Evolutionary conservation across 2,797 vertebrate genomes (phyloP), one percentile per base, ranked within the genome.

Genomic region (Staurois parvus): DNA sequence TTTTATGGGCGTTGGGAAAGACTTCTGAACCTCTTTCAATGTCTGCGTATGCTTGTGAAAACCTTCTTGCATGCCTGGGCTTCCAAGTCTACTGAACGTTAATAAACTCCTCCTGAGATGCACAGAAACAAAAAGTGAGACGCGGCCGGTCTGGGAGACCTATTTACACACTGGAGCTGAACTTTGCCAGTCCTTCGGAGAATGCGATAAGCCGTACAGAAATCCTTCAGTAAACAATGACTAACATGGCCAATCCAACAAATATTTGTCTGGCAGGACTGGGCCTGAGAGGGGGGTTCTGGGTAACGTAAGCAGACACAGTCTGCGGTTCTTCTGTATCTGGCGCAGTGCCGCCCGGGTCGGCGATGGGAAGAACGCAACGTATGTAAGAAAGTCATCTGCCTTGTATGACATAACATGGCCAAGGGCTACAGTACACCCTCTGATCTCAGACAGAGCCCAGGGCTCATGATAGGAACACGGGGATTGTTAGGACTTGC

Each of bases 211-310:
- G 76, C 13, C 0, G 24, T 2, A 2, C 30, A 64, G 26, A 42
- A 73, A 78, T 12, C 59, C 83, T 40, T 48, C 45, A 21, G 68
- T 28, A 84, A 79, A 84, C 68, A 78, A 8, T 78, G 75, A 42
- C 45, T 78, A 72, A 72, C 2, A 45, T 12, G 21, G 26, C 28
- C 67, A 4, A 24, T 7, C 42, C 32, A 11, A 34, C 28, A 72
- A 56, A 72, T 81, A 81, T 81, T 37, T 72, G 67, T 29, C 79
- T 34, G 79, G 68, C 45, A 26, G 67, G 59, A 64, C 3, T 10
- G n/a, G 28, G 15, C n/a, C 42, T 7, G 48, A 34, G 52, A 30
- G 73, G 42, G 32, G 34, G 59, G 13, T 24, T 24, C n/a, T 24
- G 59, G 40, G 66, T n/a, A 24, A 69, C 7, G 7, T 78, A 37